These are phyloP conservation scores for Stenotaenia linearis DNA, from an alignment of 2,888 invertebrate species.

Conservation along the genomic window DNA sequence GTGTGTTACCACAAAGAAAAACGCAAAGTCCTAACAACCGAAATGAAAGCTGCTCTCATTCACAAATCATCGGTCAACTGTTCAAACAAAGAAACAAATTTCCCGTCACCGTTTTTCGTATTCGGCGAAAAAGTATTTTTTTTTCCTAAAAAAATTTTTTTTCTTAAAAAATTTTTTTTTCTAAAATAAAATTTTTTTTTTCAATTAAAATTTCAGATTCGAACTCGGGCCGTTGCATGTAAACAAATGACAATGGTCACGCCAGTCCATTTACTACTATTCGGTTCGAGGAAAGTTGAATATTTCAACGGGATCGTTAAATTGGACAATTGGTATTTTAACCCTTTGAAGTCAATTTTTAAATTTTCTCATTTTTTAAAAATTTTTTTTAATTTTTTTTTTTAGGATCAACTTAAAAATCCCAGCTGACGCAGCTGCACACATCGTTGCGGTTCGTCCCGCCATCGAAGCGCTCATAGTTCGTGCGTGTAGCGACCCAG, in stretches of 20 bases:
- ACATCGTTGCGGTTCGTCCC: conserved; percentile 78
- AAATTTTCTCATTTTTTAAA: no score
- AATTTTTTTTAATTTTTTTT: conserved; percentile 30
- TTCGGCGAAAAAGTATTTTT: conserved; percentile 82
- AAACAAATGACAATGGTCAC: conserved; percentile 96
- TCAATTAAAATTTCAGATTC: conserved; percentile 65
- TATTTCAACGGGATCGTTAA: conserved; percentile 66
- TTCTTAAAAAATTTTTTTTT: background rate
- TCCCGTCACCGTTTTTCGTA: conserved; percentile 91
- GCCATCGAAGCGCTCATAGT: conserved; percentile 80
- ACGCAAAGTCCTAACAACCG: conserved; percentile 88
- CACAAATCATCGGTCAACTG: conserved; percentile 97
- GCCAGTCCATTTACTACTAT: conserved; percentile 84
- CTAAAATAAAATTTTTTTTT: no score
- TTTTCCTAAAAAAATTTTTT: background rate
- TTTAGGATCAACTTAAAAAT: conserved; percentile 75
- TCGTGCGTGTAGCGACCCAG: conserved; percentile 71
- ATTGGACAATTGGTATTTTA: conserved; percentile 79
- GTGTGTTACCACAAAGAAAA: conserved; percentile 94
- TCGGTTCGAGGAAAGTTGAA: conserved; percentile 84
- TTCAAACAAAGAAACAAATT: conserved; percentile 71
- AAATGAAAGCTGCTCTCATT: conserved; percentile 87
- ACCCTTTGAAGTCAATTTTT: no score
- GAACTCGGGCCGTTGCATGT: conserved; percentile 90
- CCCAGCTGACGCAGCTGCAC: conserved; percentile 68